phyloP scores from a whole-genome alignment of 1,140 invertebrate species.

The Cyrtorhinus lividipennis region DNA sequence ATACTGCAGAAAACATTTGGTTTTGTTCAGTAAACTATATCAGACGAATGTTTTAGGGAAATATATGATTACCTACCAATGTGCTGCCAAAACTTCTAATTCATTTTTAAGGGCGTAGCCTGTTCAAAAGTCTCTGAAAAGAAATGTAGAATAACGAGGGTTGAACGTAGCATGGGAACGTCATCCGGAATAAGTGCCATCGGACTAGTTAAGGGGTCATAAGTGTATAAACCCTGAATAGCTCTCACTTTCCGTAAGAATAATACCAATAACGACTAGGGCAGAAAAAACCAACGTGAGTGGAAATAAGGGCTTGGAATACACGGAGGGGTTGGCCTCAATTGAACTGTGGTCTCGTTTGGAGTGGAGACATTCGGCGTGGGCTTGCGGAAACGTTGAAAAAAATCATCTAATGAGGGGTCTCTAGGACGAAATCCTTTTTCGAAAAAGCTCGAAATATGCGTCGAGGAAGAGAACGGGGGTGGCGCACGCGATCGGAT shows the following conservation, averaged over 20 bases:
- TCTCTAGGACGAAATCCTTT: neutral
- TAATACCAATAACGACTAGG: neutral
- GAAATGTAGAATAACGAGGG: no score
- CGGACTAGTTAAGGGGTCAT: neutral
- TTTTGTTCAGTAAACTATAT: no score
- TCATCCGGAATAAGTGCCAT: neutral
- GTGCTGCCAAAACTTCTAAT: no score
- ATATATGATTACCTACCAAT: no score
- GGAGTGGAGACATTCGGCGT: neutral
- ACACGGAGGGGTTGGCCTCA: neutral
- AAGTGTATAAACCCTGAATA: neutral
- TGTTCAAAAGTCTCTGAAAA: no score
- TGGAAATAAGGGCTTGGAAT: no score
- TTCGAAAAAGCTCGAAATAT: neutral
- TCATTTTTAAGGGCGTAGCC: no score
- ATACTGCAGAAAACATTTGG: no score
- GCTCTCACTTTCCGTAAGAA: neutral
- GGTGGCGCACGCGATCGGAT: neutral
- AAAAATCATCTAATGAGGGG: neutral
- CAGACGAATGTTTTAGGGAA: no score
- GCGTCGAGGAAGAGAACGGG: neutral
- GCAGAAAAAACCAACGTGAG: neutral
- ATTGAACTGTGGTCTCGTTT: neutral
- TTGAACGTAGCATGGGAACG: no score
- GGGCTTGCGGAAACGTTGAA: neutral